A percentile compares a stretch with the other conserved stretches of the same genome.
These are phyloP conservation scores for Pimpla rufipes DNA, from an alignment of 2,888 invertebrate species.

Conservation along the genomic window DNA sequence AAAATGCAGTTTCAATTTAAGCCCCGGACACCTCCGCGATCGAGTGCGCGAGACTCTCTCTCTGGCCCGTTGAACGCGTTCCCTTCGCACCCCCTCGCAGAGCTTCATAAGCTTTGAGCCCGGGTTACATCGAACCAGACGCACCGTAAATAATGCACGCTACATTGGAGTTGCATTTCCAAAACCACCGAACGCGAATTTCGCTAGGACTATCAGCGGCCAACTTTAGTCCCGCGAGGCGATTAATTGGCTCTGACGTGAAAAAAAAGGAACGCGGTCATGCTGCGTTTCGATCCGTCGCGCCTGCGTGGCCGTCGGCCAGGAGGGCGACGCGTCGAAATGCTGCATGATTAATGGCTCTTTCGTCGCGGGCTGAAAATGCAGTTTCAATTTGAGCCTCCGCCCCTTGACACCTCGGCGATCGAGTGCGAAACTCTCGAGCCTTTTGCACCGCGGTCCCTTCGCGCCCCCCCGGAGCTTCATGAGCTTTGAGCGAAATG, in stretches of 20 bases:
- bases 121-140: background rate
- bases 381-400: constrained; percentile 44
- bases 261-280: too few species aligned
- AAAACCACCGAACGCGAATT: too few species aligned
- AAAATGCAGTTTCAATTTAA: constrained; percentile 49
- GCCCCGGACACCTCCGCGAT: background rate
- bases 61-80: too few species aligned
- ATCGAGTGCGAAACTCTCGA: background rate
- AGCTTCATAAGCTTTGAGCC: background rate
- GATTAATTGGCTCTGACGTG: too few species aligned
- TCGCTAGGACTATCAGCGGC: too few species aligned
- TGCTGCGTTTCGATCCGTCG: background rate
- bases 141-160: background rate
- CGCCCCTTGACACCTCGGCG: background rate
- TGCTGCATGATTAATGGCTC: constrained; percentile 53
- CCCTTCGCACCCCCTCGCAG: background rate
- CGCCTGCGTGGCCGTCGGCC: background rate
- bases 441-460: background rate
- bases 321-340: constrained; percentile 34
- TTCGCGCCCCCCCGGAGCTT: background rate
- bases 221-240: too few species aligned
- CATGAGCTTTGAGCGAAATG: background rate
- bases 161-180: background rate
- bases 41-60: background rate
- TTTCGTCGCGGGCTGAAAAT: constrained; percentile 47